Evolutionary conservation across 1,140 invertebrate species (phyloP).

Genomic region (Nixonia krombeini): DNA sequence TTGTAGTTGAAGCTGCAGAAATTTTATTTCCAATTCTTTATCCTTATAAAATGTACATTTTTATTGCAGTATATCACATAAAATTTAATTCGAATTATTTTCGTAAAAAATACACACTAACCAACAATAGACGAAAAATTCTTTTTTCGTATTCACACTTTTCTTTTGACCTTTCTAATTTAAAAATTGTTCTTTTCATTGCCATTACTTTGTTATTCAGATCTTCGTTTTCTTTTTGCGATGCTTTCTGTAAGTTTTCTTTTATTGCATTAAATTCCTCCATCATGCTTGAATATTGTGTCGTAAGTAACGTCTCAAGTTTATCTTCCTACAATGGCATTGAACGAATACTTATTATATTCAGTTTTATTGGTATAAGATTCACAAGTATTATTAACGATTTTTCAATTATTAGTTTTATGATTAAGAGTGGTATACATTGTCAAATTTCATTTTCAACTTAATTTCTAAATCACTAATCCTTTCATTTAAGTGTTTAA

Average conservation of each 20-base stretch:
- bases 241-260: slow-evolving; percentile 39
- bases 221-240: no score
- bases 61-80: no score
- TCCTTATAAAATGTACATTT: no score
- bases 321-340: slow-evolving; percentile 54
- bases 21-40: no score
- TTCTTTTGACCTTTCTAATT: no score
- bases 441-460: slow-evolving; percentile 49
- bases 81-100: no score
- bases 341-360: slow-evolving; percentile 2
- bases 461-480: slow-evolving; percentile 54
- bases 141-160: no score
- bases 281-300: slow-evolving; percentile 55
- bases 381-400: slow-evolving; percentile 6
- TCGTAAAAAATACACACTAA: no score
- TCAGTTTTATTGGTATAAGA: neutral
- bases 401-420: neutral
- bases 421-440: slow-evolving; percentile 44
- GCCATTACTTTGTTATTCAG: no score
- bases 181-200: no score
- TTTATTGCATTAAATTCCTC: slow-evolving; percentile 58
- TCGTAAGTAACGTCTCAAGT: slow-evolving; percentile 46
- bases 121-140: no score
- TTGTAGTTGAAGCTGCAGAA: no score
- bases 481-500: slow-evolving; percentile 36